A percentile compares a stretch with the other conserved stretches of the same genome.
phyloP scores from a whole-genome alignment of 2,888 invertebrate species.

The Drosophila mayaguana region DNA sequence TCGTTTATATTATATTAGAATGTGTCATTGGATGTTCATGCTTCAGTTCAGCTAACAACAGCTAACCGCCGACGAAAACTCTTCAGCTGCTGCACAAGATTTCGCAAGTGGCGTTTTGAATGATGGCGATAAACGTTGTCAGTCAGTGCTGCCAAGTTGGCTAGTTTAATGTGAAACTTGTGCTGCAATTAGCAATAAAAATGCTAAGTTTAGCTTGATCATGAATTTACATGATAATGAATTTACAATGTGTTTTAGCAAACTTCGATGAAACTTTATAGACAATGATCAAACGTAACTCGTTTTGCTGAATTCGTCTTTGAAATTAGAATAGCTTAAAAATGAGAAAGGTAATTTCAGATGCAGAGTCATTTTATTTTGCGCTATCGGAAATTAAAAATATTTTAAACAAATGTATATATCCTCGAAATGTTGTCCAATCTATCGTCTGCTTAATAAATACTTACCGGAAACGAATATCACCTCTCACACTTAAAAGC shows the following conservation, averaged over 20 bases:
- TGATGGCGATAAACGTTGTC: constrained; percentile 76
- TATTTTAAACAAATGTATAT: no score
- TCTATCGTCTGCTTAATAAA: no score
- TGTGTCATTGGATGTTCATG: constrained; percentile 78
- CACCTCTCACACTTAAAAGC: no score
- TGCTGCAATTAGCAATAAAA: not conserved
- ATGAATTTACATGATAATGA: no score
- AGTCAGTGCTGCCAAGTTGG: constrained; percentile 19
- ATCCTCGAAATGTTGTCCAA: no score
- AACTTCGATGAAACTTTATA: not conserved
- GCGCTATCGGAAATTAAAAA: no score
- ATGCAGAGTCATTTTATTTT: not conserved
- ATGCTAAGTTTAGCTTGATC: no score
- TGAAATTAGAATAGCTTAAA: not conserved
- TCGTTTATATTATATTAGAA: constrained; percentile 82
- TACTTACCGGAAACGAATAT: no score
- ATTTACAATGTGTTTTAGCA: not conserved
- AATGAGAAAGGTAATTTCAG: not conserved
- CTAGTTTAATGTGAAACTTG: not conserved
- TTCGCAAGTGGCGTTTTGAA: constrained; percentile 77
- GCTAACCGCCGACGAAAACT: constrained; percentile 36
- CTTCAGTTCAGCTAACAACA: constrained; percentile 64
- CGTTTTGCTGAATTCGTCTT: not conserved
- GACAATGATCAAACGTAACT: not conserved
- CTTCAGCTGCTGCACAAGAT: constrained; percentile 41